Conservation (phyloP, 2,888 invertebrate genomes). For the Diogma glabrata region DNA sequence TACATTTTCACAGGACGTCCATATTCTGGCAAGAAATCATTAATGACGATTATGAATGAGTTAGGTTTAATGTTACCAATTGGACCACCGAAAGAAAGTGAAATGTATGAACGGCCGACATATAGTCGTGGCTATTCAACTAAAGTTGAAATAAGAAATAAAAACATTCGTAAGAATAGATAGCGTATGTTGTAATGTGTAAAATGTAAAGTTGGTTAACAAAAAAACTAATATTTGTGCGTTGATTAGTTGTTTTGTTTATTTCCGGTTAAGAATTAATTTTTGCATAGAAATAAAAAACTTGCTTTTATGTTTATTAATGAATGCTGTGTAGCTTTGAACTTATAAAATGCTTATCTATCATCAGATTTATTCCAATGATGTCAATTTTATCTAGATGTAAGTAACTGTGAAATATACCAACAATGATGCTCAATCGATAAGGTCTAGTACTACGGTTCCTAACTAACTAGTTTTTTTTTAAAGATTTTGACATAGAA, state of each 20-base stretch:
- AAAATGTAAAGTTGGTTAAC: not conserved
- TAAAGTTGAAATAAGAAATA: not conserved
- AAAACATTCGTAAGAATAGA: not conserved
- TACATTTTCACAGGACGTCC: slow-evolving; percentile 22
- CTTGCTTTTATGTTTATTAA: not conserved
- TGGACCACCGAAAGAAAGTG: slow-evolving; percentile 11
- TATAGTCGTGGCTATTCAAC: slow-evolving; percentile 7
- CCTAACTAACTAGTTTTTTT: too few relatives aligned
- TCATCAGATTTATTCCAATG: too few relatives aligned
- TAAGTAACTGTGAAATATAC: too few relatives aligned
- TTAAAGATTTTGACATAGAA: too few relatives aligned
- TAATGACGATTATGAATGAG: slow-evolving; percentile 32
- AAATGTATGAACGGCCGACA: not conserved
- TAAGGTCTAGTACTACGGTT: too few relatives aligned
- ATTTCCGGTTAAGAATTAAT: not conserved
- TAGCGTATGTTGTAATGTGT: not conserved
- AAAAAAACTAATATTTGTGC: not conserved
- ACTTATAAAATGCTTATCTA: too few relatives aligned
- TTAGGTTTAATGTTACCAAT: slow-evolving; percentile 32
- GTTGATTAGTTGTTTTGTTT: not conserved
- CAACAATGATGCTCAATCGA: too few relatives aligned
- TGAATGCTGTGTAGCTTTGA: too few relatives aligned
- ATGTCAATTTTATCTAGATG: too few relatives aligned
- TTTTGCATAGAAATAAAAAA: not conserved
- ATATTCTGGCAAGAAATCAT: slow-evolving; percentile 34